Percentiles rank a stretch among this genome's conserved stretches.
phyloP scores from a whole-genome alignment of 2,113 vertebrate genomes.

The Hippocampus barbouri region DNA sequence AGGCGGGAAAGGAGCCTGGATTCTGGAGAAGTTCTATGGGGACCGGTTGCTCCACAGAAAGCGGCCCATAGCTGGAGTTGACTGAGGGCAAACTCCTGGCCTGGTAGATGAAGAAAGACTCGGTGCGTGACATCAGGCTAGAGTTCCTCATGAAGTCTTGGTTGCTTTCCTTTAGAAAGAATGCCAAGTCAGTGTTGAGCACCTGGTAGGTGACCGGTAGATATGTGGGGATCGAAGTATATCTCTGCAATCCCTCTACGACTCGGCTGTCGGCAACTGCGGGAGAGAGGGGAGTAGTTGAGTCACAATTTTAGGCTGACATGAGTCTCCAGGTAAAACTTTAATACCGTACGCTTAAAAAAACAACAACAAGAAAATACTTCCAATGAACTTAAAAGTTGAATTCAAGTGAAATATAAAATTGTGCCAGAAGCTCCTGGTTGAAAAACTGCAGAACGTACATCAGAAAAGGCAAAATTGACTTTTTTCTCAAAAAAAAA shows the following conservation, averaged over 20 bases:
- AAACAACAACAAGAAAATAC: too few species aligned
- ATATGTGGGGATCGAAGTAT: constrained; percentile 83
- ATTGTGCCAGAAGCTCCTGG: neutral
- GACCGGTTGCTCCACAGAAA: constrained; percentile 77
- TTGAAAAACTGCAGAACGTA: constrained; percentile 7
- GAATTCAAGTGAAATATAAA: too few species aligned
- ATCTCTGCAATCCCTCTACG: constrained; percentile 76
- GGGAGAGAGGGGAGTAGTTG: constrained; percentile 46
- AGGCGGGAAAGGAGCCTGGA: constrained; percentile 67
- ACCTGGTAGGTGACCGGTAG: constrained; percentile 88
- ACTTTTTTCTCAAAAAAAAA: constrained; percentile 45
- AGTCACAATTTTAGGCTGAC: constrained; percentile 21
- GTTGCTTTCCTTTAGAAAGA: constrained; percentile 87
- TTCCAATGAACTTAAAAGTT: too few species aligned
- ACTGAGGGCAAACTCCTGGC: constrained; percentile 76
- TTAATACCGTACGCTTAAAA: too few species aligned
- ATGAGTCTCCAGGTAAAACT: too few species aligned
- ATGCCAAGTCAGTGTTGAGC: constrained; percentile 76
- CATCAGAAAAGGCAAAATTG: constrained; percentile 25
- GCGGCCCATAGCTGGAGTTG: constrained; percentile 86
- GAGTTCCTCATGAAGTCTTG: constrained; percentile 86
- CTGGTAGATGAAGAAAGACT: constrained; percentile 85
- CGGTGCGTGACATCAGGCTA: constrained; percentile 82
- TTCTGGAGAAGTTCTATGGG: constrained; percentile 78
- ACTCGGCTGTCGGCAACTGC: constrained; percentile 79